Percentiles rank a stretch among this genome's conserved stretches.
phyloP scores from a whole-genome alignment of 2,113 vertebrate genomes.

The Oncorhynchus masou region DNA sequence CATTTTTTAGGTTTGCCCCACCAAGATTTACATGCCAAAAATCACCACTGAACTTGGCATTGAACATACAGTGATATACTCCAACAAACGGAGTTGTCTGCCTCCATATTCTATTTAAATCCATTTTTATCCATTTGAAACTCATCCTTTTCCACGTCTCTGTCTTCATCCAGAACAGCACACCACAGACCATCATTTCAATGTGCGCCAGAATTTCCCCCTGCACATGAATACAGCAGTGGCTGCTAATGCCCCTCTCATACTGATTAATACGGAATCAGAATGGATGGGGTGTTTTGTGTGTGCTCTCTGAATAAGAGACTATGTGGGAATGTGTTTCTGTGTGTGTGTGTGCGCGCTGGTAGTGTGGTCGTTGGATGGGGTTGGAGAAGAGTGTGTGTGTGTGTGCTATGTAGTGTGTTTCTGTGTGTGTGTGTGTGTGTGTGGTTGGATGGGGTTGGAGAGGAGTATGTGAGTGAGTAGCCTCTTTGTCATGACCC shows the following conservation, averaged over 20 bases:
- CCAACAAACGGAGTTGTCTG: no score
- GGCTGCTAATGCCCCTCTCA: constrained; percentile 45
- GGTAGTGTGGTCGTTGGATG: no score
- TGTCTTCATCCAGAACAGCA: neutral
- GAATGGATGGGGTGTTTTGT: constrained; percentile 7
- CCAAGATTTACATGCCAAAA: no score
- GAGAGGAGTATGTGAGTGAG: constrained; percentile 28
- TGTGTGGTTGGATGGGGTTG: constrained; percentile 49
- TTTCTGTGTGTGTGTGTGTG: constrained; percentile 13
- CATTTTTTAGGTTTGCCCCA: no score
- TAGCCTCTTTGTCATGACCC: constrained; percentile 60
- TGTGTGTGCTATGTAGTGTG: neutral
- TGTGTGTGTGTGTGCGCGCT: no score
- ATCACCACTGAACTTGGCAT: no score
- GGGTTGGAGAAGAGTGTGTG: constrained; percentile 10
- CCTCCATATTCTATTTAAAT: no score
- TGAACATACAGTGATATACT: no score
- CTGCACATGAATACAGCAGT: neutral
- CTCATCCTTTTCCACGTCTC: no score
- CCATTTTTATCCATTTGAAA: no score
- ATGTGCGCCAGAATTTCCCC: neutral
- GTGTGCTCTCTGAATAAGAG: constrained; percentile 19
- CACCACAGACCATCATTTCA: neutral
- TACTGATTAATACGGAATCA: constrained; percentile 17
- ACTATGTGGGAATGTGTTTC: neutral